These are phyloP conservation scores for Tricholaema leucomelas DNA, from an alignment of 2,113 vertebrate genomes.

Conservation along the genomic window DNA sequence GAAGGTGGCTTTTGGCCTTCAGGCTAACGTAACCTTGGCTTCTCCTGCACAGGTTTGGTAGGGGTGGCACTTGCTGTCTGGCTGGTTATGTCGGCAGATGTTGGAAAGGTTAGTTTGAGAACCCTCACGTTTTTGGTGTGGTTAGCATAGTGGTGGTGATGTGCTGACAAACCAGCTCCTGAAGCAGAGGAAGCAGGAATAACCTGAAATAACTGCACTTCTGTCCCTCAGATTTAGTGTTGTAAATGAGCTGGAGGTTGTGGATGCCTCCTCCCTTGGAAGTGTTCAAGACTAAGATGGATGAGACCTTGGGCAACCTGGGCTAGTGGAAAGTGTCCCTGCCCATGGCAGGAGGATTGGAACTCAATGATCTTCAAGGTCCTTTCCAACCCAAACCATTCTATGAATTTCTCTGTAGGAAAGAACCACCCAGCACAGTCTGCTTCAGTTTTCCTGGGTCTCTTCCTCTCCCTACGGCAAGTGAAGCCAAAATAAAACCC, in stretches of 20 bases:
- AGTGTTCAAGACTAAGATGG: too few relatives aligned
- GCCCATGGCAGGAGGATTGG: too few relatives aligned
- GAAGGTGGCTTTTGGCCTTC: background rate
- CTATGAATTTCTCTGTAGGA: background rate
- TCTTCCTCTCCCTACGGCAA: background rate
- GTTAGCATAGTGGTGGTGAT: background rate
- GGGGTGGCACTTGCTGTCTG: background rate
- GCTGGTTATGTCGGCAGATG: background rate
- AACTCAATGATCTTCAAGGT: too few relatives aligned
- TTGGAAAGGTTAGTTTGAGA: background rate
- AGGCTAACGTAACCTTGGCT: background rate
- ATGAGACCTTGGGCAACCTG: too few relatives aligned
- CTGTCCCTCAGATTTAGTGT: background rate
- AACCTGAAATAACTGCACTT: background rate
- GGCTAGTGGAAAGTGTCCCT: too few relatives aligned
- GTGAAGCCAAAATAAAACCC: background rate
- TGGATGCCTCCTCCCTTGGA: too few relatives aligned
- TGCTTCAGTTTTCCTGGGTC: background rate
- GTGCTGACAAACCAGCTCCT: background rate
- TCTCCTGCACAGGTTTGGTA: background rate
- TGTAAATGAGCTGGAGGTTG: background rate
- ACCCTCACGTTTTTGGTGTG: background rate
- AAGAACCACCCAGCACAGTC: background rate
- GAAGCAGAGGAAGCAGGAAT: background rate
- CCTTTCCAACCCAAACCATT: too few relatives aligned